A percentile compares a stretch with the other conserved stretches of the same genome.
Evolutionary conservation across 2,888 invertebrate genomes (phyloP).

Genomic region (Iphiclides podalirius): DNA sequence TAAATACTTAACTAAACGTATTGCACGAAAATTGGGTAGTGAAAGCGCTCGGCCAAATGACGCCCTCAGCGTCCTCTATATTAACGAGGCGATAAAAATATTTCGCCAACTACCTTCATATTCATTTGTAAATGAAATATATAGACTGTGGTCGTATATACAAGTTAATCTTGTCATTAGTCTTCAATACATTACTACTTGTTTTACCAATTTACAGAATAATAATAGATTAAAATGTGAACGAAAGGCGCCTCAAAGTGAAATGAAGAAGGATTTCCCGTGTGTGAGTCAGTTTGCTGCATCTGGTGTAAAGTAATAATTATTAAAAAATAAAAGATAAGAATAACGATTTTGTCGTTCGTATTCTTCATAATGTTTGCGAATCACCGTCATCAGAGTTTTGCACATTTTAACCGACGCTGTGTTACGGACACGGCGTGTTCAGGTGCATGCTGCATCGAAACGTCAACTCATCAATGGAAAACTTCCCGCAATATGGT

Average conservation of each 20-base stretch:
- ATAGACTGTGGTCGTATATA: slow-evolving; percentile 56
- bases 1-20: slow-evolving; percentile 78
- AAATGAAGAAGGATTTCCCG: not conserved
- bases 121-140: slow-evolving; percentile 43
- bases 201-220: not conserved
- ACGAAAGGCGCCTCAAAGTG: not conserved
- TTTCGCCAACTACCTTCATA: slow-evolving; percentile 43
- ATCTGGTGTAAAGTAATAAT: too few relatives aligned
- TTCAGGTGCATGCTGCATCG: too few relatives aligned
- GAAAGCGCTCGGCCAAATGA: not conserved
- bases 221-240: not conserved
- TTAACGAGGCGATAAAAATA: slow-evolving; percentile 6
- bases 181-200: not conserved
- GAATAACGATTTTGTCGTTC: too few relatives aligned
- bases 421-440: too few relatives aligned
- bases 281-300: too few relatives aligned
- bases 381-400: too few relatives aligned
- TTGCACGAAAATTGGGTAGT: slow-evolving; percentile 65
- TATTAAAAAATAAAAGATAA: too few relatives aligned
- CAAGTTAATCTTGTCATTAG: slow-evolving; percentile 33
- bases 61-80: too few relatives aligned
- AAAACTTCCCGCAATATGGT: too few relatives aligned
- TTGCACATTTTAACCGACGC: too few relatives aligned
- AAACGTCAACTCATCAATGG: too few relatives aligned
- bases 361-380: too few relatives aligned